Conservation (phyloP, 92 coral and sea anemone genomes). For the Bergia puertoricense region DNA sequence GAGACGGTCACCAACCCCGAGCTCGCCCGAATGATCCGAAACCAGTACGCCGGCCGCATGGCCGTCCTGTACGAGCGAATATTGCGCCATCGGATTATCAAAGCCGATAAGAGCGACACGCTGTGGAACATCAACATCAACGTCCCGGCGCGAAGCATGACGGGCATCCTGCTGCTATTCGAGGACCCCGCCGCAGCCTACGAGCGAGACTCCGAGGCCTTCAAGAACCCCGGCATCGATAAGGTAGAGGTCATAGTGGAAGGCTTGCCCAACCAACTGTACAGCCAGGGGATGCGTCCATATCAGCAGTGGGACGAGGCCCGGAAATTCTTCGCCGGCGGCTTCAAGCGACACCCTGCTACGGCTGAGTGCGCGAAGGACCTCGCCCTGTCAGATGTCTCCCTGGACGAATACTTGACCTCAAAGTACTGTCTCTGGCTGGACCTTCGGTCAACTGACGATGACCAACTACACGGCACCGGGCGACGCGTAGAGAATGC, state of each 20-base stretch:
- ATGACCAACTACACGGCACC: too few species aligned
- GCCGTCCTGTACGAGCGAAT: background rate
- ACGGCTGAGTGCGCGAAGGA: background rate
- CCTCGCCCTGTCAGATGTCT: background rate
- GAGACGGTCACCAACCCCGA: background rate
- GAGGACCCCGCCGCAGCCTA: background rate
- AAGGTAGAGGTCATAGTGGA: slow-evolving; percentile 12
- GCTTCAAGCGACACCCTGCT: background rate
- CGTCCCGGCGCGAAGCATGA: slow-evolving; percentile 19
- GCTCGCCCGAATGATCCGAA: background rate
- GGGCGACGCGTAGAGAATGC: background rate
- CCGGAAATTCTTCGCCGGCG: slow-evolving; percentile 9
- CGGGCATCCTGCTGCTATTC: background rate
- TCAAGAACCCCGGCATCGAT: background rate
- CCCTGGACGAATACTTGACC: background rate
- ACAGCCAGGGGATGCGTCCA: slow-evolving; percentile 18
- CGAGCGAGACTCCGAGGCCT: background rate
- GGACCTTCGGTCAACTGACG: background rate
- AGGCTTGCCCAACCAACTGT: slow-evolving; percentile 22
- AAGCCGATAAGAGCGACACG: background rate
- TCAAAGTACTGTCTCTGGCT: background rate
- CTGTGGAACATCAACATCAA: slow-evolving; percentile 7
- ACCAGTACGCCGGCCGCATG: slow-evolving; percentile 1
- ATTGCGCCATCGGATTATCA: background rate
- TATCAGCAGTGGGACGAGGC: slow-evolving; percentile 24